phyloP scores from a whole-genome alignment of 23 tunicate genomes.

The Phallusia fumigata region DNA sequence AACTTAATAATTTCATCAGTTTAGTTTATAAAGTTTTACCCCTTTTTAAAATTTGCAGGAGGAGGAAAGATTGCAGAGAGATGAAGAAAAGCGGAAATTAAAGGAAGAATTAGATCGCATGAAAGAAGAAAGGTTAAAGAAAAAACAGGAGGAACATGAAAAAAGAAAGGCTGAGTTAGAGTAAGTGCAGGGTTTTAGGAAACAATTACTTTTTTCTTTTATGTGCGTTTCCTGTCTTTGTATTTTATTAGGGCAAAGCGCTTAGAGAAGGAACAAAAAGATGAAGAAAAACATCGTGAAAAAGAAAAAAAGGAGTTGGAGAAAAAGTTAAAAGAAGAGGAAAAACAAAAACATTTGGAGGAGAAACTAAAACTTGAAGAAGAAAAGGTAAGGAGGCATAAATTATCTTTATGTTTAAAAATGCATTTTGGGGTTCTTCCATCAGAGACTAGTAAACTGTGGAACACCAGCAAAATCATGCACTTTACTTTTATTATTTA shows the following conservation, averaged over 20 bases:
- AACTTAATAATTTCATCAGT: background rate
- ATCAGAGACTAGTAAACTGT: no score
- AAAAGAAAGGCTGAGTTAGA: slow-evolving; percentile 44
- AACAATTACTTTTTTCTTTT: background rate
- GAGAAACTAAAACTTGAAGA: slow-evolving; percentile 67
- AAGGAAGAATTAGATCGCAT: slow-evolving; percentile 64
- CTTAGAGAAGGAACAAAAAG: slow-evolving; percentile 65
- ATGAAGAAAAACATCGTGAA: slow-evolving; percentile 56
- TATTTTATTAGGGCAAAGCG: slow-evolving; percentile 55
- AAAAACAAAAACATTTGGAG: slow-evolving; percentile 51
- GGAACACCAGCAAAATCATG: no score
- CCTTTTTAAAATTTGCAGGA: slow-evolving; percentile 38
- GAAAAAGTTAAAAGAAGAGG: slow-evolving; percentile 53
- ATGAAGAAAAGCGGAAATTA: slow-evolving; percentile 71
- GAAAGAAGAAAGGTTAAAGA: slow-evolving; percentile 58
- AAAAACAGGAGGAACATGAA: slow-evolving; percentile 64
- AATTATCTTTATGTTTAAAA: background rate
- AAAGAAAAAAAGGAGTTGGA: slow-evolving; percentile 49
- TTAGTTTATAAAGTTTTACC: background rate
- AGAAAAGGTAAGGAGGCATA: slow-evolving; percentile 30
- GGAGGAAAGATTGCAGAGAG: slow-evolving; percentile 69
- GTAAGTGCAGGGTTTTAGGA: background rate
- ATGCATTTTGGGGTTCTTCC: background rate
- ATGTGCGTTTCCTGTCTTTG: no score
- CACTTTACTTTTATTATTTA: no score